Evolutionary conservation across 2,888 invertebrate species (phyloP), one percentile per base, ranked within the genome.

Genomic region (Smittia sp.): DNA sequence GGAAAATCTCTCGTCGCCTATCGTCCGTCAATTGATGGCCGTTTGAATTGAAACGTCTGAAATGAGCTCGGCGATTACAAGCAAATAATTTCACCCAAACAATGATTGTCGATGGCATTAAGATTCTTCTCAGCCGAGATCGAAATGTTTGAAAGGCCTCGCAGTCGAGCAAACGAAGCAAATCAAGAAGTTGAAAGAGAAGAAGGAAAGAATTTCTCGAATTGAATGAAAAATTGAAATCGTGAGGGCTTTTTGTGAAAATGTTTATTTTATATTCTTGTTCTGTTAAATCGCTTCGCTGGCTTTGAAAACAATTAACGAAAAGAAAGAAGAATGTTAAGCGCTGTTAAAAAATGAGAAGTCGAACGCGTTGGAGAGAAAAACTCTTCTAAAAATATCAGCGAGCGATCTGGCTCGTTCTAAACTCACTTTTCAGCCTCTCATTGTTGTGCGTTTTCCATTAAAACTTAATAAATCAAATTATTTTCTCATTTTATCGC

Each of bases 251-350:
- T 46, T n/a, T 46, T 46, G 46, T 46, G 15, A 46, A 68, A 68
- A 68, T 68, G 68, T 68, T 68, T 68, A 46, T 68, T 68, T 68
- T 41, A 46, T 24, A 20, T 68, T 68, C 32, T 32, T 18, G 18
- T 58, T 39, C 46, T 41, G 41, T 41, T 69, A 69, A 69, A 32
- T 69, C 69, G 69, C 69, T 69, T 69, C 69, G 69, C 27, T 69
- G 69, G 54, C 69, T 69, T 52, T 69, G 54, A 69, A 69, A 69
- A 69, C 69, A 69, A 69, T 69, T 69, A 69, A 46, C 46, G 15
- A 46, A 69, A 41, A 22, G 7, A 18, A 58, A 20, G 58, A 58
- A 58, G 9, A 22, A 58, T 22, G n/a, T 9, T 58, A 58, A 58
- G 22, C 15, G 22, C 18, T 58, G 58, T 6, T n/a, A 58, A 58